phyloP scores from a whole-genome alignment of 2,113 vertebrate species.

The Corydoras sp. region DNA sequence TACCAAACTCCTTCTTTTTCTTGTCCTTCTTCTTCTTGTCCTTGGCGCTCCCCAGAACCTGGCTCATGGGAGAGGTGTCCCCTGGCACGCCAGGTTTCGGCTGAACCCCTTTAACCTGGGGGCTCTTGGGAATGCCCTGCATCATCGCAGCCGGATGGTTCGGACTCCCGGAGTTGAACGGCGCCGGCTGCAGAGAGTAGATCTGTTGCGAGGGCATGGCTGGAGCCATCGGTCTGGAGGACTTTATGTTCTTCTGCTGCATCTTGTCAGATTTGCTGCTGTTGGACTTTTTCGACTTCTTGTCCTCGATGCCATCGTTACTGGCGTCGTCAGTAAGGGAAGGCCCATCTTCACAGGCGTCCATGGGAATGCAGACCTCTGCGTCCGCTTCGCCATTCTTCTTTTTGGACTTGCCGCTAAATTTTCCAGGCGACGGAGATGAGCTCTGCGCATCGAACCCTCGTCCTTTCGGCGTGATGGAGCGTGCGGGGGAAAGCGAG shows the following conservation, averaged over 20 bases:
- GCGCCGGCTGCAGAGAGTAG: slow-evolving; percentile 76
- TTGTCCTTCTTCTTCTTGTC: slow-evolving; percentile 99
- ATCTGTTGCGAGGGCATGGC: slow-evolving; percentile 81
- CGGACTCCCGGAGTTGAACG: slow-evolving; percentile 80
- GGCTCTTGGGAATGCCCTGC: slow-evolving; percentile 89
- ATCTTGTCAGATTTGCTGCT: slow-evolving; percentile 81
- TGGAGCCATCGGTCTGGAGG: slow-evolving; percentile 79
- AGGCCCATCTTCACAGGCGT: slow-evolving; percentile 87
- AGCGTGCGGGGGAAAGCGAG: slow-evolving; percentile 89
- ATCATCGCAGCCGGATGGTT: slow-evolving; percentile 74
- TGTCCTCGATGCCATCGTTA: slow-evolving; percentile 91
- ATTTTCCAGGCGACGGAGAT: slow-evolving; percentile 87
- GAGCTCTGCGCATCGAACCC: slow-evolving; percentile 89
- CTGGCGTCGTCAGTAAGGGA: slow-evolving; percentile 86
- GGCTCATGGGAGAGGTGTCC: slow-evolving; percentile 80
- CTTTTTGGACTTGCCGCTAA: slow-evolving; percentile 87
- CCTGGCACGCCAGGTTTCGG: slow-evolving; percentile 85
- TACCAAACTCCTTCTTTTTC: slow-evolving; percentile 86
- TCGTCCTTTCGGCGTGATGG: slow-evolving; percentile 89
- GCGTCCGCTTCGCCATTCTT: slow-evolving; percentile 82
- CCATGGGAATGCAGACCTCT: slow-evolving; percentile 73
- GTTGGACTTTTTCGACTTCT: slow-evolving; percentile 80
- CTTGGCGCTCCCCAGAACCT: slow-evolving; percentile 81
- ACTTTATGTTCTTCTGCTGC: slow-evolving; percentile 86
- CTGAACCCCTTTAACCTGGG: slow-evolving; percentile 91